Evolutionary conservation across 2,113 vertebrate species (phyloP).

Genomic region (Bucco capensis): DNA sequence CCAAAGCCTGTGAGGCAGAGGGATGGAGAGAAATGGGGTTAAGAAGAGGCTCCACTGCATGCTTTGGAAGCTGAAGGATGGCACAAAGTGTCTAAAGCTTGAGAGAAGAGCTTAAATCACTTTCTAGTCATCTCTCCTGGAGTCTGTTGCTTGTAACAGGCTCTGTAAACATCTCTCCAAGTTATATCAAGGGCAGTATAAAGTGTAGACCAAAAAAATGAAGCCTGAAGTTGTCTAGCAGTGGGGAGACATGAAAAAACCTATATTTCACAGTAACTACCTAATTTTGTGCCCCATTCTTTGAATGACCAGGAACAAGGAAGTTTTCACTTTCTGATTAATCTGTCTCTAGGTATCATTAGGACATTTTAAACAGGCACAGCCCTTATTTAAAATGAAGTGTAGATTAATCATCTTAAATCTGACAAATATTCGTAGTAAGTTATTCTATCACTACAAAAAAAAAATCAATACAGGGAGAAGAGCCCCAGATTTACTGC

Average conservation of each 20-base stretch:
- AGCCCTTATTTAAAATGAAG: neutral
- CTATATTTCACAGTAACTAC: neutral
- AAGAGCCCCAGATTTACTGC: neutral
- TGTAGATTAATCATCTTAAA: neutral
- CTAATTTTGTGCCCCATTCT: rapidly evolving
- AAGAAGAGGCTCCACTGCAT: neutral
- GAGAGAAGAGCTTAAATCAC: neutral
- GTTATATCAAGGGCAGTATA: neutral
- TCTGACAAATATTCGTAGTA: neutral
- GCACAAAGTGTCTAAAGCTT: neutral
- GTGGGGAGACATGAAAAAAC: neutral
- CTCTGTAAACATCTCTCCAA: neutral
- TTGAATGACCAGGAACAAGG: neutral
- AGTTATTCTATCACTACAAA: neutral
- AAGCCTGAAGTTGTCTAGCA: neutral
- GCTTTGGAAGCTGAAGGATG: neutral
- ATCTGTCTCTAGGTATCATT: neutral
- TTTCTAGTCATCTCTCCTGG: neutral
- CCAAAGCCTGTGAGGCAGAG: neutral
- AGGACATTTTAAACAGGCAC: neutral
- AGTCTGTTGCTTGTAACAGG: neutral
- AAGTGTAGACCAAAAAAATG: neutral
- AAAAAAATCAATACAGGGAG: neutral
- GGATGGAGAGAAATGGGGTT: neutral
- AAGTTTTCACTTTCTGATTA: neutral